These are phyloP conservation scores for Blomia tropicalis DNA, from an alignment of 2,888 invertebrate species.

Conservation along the genomic window DNA sequence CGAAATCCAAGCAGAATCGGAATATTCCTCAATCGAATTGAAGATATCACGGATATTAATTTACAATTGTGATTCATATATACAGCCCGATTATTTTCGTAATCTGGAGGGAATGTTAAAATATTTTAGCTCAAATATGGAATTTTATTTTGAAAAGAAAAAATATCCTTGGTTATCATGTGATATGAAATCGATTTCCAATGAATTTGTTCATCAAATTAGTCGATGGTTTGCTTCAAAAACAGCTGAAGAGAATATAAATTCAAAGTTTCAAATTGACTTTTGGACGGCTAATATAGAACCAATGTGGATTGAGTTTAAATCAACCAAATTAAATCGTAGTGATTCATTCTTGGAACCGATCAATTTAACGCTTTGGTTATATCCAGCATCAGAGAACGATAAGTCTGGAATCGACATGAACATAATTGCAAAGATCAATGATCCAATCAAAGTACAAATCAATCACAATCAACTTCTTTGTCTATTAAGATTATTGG, in stretches of 20 bases:
- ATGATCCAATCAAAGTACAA: conserved; percentile 69
- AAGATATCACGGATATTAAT: conserved; percentile 59
- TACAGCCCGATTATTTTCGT: conserved; percentile 29
- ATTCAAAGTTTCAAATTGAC: not conserved
- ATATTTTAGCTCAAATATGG: conserved; percentile 18
- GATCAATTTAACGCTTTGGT: conserved; percentile 20
- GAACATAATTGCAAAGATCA: conserved; percentile 62
- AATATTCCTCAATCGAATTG: conserved; percentile 48
- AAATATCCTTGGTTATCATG: conserved; percentile 29
- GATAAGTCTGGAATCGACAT: conserved; percentile 26
- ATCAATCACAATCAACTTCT: conserved; percentile 37
- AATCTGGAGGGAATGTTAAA: conserved; percentile 45
- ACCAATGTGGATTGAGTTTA: conserved; percentile 23
- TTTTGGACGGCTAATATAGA: conserved; percentile 21
- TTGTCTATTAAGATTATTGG: conserved; percentile 27
- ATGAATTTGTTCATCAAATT: conserved; percentile 20
- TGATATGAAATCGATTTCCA: conserved; percentile 28
- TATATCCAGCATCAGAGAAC: conserved; percentile 11
- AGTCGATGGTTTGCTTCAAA: conserved; percentile 16
- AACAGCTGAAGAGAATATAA: not conserved
- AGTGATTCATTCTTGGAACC: conserved; percentile 21
- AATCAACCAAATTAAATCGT: not conserved
- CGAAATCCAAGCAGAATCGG: not conserved
- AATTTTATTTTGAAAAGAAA: conserved; percentile 27
- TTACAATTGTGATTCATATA: conserved; percentile 47